Conservation (phyloP, 2,113 vertebrate species). For the Connochaetes taurinus region DNA sequence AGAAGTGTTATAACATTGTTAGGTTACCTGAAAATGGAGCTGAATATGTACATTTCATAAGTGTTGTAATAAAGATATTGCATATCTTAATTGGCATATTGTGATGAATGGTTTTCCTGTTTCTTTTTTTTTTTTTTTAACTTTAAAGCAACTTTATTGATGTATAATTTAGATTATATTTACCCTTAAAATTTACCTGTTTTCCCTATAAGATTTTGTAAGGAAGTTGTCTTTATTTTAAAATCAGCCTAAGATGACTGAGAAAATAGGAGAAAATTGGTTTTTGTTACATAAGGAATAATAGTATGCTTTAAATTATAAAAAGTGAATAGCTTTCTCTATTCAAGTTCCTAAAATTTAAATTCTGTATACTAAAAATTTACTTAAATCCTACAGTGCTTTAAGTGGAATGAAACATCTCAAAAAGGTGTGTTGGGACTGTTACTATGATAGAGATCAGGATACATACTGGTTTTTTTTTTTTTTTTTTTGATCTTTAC, state of each 20-base stretch:
- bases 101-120: neutral
- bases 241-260: neutral
- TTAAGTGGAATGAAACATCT: neutral
- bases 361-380: neutral
- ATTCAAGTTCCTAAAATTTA: neutral
- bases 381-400: neutral
- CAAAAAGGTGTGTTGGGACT: neutral
- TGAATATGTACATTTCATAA: neutral
- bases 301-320: neutral
- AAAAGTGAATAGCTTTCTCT: neutral
- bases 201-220: neutral
- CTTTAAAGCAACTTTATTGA: neutral
- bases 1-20: neutral
- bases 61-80: neutral
- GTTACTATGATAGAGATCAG: neutral
- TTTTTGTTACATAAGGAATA: neutral
- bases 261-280: neutral
- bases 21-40: neutral
- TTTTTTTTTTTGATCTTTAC: neutral
- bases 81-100: neutral
- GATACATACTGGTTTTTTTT: neutral
- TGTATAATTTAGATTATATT: neutral
- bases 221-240: neutral
- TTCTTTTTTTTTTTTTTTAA: neutral
- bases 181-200: neutral